Evolutionary conservation across 2,888 invertebrate genomes (phyloP).

Genomic region (Drosophila trichaetosa): DNA sequence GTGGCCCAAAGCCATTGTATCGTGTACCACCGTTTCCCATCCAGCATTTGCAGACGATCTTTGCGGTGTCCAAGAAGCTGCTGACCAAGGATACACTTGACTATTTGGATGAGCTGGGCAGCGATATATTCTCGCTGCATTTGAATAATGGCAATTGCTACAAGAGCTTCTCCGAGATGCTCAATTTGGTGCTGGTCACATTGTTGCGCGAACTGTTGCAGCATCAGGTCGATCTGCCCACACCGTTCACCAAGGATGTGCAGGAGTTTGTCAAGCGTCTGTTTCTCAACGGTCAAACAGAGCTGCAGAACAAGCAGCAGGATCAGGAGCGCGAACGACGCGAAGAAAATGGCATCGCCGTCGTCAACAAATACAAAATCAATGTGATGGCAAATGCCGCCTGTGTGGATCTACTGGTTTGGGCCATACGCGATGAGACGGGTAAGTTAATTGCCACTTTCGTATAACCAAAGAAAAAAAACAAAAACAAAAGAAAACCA

Average conservation of each 20-base stretch:
- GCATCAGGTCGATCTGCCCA: constrained; percentile 94
- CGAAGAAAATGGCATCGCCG: constrained; percentile 89
- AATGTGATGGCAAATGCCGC: constrained; percentile 99
- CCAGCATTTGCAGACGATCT: constrained; percentile 91
- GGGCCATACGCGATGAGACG: constrained; percentile 98
- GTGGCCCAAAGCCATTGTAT: constrained; percentile 74
- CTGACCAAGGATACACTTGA: constrained; percentile 93
- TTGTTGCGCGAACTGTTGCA: constrained; percentile 95
- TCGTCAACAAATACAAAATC: constrained; percentile 95
- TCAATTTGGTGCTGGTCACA: constrained; percentile 96
- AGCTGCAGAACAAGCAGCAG: constrained; percentile 93
- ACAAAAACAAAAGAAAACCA: not conserved
- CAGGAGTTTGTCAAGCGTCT: constrained; percentile 95
- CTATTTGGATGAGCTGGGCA: constrained; percentile 93
- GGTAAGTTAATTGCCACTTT: constrained; percentile 86
- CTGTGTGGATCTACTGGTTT: constrained; percentile 98
- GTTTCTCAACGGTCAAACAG: constrained; percentile 96
- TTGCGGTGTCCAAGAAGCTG: constrained; percentile 92
- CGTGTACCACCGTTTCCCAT: constrained; percentile 85
- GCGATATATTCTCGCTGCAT: constrained; percentile 90
- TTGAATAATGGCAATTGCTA: constrained; percentile 94
- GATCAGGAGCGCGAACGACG: constrained; percentile 93
- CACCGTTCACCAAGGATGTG: constrained; percentile 96
- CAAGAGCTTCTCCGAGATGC: constrained; percentile 96
- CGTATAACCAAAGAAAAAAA: not conserved